A percentile compares a stretch with the other conserved stretches of the same genome.
These are phyloP conservation scores for Lepus timidus DNA, from an alignment of 2,113 vertebrate species.

Conservation along the genomic window DNA sequence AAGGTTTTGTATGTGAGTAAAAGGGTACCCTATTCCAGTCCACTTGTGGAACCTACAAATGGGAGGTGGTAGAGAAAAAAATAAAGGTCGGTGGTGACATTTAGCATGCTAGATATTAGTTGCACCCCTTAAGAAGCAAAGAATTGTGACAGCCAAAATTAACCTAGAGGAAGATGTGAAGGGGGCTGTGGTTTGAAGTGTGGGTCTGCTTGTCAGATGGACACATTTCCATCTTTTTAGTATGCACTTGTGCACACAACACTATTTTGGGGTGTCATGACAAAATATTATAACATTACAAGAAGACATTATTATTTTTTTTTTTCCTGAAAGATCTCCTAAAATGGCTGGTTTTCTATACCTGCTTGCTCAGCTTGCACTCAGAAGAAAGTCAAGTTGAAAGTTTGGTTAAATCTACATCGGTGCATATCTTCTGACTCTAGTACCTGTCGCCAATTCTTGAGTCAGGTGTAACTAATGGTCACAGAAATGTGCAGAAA, in stretches of 20 bases:
- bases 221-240: not conserved
- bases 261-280: not conserved
- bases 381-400: not conserved
- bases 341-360: not conserved
- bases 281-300: not conserved
- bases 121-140: not conserved
- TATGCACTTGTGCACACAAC: not conserved
- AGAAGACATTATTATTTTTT: not conserved
- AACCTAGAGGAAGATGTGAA: not conserved
- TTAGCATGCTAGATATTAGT: not conserved
- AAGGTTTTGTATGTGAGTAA: not conserved
- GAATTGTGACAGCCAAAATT: not conserved
- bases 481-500: conserved; percentile 26
- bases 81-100: not conserved
- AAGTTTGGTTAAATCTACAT: not conserved
- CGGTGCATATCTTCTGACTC: not conserved
- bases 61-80: not conserved
- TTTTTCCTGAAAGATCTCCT: not conserved
- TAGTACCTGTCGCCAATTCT: not conserved
- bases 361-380: not conserved
- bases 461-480: not conserved
- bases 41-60: not conserved
- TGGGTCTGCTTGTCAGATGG: not conserved
- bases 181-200: not conserved
- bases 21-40: not conserved